These are phyloP conservation scores for Irena cyanogastra DNA, from an alignment of 2,113 vertebrate genomes.

Conservation along the genomic window DNA sequence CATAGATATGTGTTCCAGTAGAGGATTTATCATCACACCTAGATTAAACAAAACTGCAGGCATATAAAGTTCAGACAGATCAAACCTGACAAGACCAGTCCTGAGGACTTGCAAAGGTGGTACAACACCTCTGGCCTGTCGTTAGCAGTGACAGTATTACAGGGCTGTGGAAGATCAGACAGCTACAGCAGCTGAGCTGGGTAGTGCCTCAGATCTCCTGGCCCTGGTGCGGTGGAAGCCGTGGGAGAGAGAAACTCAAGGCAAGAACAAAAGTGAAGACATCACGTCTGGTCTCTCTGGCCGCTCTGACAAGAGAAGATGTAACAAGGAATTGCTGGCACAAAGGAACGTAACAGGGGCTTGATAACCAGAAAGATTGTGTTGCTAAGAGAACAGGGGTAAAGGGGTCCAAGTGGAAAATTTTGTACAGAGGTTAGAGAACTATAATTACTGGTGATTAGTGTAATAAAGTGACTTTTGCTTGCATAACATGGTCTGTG, in stretches of 20 bases:
- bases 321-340: neutral
- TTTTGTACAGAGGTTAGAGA: neutral
- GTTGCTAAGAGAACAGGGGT: neutral
- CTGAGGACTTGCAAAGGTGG: neutral
- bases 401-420: neutral
- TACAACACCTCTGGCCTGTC: no score
- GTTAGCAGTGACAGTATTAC: neutral
- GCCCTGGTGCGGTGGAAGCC: no score
- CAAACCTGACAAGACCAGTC: neutral
- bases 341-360: neutral
- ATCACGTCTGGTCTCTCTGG: neutral
- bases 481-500: neutral
- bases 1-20: neutral
- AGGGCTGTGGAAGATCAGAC: neutral
- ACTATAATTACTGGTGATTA: neutral
- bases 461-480: neutral
- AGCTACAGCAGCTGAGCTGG: neutral
- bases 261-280: neutral
- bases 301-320: neutral
- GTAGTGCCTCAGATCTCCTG: rapidly evolving
- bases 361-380: neutral
- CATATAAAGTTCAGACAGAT: neutral
- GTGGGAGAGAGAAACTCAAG: neutral
- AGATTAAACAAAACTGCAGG: neutral
- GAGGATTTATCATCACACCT: neutral